Evolutionary conservation across 2,797 vertebrate genomes (phyloP).

Genomic region (Sebastiscus tertius): DNA sequence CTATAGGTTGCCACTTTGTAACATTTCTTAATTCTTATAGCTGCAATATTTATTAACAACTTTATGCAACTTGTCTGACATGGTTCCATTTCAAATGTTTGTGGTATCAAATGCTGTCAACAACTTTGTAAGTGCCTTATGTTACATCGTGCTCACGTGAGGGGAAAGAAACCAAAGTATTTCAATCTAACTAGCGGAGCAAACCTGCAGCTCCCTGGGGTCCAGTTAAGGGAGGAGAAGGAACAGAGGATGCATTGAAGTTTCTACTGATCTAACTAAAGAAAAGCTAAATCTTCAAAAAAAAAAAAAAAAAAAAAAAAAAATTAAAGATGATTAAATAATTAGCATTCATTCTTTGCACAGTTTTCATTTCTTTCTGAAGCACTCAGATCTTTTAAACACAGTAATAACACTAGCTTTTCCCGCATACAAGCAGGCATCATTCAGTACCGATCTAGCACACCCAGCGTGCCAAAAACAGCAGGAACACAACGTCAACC

Average conservation of each 20-base stretch:
- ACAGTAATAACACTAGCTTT: conserved; percentile 36
- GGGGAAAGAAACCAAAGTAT: conserved; percentile 35
- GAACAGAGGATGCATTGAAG: conserved; percentile 21
- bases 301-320: conserved; percentile 21
- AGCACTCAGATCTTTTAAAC: conserved; percentile 30
- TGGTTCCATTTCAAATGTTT: neutral
- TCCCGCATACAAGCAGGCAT: conserved; percentile 39
- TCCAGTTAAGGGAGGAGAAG: conserved; percentile 11
- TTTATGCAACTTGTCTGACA: neutral
- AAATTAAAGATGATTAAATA: conserved; percentile 29
- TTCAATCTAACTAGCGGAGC: conserved; percentile 51
- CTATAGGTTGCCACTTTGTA: neutral
- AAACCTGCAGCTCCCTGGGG: conserved; percentile 56
- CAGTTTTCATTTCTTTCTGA: conserved; percentile 50
- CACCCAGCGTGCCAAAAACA: conserved; percentile 62
- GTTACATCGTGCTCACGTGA: conserved; percentile 25
- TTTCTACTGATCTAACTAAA: conserved; percentile 20
- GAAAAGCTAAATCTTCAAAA: conserved; percentile 8
- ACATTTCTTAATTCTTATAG: neutral
- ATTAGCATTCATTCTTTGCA: conserved; percentile 53
- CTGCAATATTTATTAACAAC: neutral
- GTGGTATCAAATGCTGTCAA: neutral
- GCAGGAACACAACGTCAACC: conserved; percentile 29
- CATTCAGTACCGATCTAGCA: conserved; percentile 46
- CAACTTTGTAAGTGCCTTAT: conserved; percentile 25